These are phyloP conservation scores for Champsocephalus gunnari DNA, from an alignment of 2,797 vertebrate species.

Conservation along the genomic window DNA sequence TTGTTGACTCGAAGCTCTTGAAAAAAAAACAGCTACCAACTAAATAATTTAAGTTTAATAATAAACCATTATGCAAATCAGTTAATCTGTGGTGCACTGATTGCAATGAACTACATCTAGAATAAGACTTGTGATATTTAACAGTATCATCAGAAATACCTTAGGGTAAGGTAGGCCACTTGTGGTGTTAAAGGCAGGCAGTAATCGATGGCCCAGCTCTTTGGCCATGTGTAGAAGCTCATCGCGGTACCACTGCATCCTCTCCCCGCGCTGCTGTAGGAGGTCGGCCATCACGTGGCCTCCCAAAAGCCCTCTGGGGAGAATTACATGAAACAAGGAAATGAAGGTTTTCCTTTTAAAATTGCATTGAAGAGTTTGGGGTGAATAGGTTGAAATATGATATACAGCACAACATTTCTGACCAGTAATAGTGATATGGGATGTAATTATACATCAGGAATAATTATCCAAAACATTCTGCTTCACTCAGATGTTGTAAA, in stretches of 20 bases:
- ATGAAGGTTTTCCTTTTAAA: background rate
- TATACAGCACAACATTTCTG: too few species aligned
- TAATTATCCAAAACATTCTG: background rate
- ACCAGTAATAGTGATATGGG: background rate
- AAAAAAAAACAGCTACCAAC: background rate
- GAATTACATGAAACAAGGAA: background rate
- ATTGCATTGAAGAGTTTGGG: background rate
- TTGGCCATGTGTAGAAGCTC: constrained; percentile 88
- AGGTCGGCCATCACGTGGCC: constrained; percentile 88
- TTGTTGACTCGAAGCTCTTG: background rate
- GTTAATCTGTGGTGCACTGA: background rate
- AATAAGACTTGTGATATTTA: constrained; percentile 9
- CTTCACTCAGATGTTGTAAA: background rate
- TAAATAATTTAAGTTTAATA: background rate
- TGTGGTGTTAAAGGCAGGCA: constrained; percentile 90
- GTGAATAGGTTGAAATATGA: background rate
- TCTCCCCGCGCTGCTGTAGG: constrained; percentile 80
- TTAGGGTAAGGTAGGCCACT: constrained; percentile 90
- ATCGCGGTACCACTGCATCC: constrained; percentile 87
- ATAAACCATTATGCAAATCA: background rate
- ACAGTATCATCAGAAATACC: constrained; percentile 61
- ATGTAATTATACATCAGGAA: background rate
- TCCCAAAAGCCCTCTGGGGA: constrained; percentile 85
- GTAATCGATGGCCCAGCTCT: constrained; percentile 86
- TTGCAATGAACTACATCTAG: background rate